Conservation (phyloP, 2,888 invertebrate species). For the Acanthosepion lycidas region DNA sequence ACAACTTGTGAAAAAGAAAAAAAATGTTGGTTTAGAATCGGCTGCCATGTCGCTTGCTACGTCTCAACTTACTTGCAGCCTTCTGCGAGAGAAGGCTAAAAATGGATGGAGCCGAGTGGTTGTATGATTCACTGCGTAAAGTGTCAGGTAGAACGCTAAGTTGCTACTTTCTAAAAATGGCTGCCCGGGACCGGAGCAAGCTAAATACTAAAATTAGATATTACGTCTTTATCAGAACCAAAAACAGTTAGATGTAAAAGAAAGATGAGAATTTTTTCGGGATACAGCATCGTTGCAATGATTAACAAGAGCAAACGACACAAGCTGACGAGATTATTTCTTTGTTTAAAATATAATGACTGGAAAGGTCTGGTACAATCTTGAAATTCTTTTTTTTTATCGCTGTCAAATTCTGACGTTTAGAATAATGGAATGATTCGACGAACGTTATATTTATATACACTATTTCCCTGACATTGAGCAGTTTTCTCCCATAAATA, state of each 20-base stretch:
- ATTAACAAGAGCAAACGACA: neutral
- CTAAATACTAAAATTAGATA: neutral
- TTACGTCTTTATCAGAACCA: neutral
- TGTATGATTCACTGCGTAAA: neutral
- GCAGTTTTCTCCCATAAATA: no score
- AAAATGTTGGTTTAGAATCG: neutral
- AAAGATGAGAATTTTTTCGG: neutral
- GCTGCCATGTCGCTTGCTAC: neutral
- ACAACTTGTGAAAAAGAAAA: no score
- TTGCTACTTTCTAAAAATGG: neutral
- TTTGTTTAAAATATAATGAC: no score
- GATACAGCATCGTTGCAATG: neutral
- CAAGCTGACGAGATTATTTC: neutral
- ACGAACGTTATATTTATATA: no score
- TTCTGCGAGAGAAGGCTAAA: neutral
- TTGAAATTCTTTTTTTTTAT: no score
- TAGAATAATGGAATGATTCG: no score
- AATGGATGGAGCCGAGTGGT: constrained; percentile 6
- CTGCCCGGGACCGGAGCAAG: neutral
- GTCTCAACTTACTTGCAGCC: neutral
- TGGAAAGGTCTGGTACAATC: no score
- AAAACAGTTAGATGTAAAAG: neutral
- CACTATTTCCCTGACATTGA: no score
- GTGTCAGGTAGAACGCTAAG: neutral
- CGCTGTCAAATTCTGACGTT: no score